Base-by-base conservation (phyloP, 2,888 invertebrate species). In the Gymnocheta viridis region DNA sequence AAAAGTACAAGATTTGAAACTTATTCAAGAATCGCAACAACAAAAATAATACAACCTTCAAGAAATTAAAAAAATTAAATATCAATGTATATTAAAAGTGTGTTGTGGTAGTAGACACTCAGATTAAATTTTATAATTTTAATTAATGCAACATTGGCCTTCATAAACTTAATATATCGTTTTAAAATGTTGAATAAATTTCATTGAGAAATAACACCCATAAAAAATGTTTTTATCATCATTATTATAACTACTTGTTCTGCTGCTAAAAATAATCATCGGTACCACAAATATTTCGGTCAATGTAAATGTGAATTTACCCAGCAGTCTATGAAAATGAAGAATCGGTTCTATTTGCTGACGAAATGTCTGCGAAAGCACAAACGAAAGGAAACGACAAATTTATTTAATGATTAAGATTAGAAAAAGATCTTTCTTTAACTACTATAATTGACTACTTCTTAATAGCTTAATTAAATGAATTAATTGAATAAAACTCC, bases 131-230 rank as follows among this genome's bases (percentile, higher is more conserved):
- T 7, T 41, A 10, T 14, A 27, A 35, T 49, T 38, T 3, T 19
- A 74, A 56, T 38, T 35, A 32, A 24, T 44, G 38, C 22, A 24
- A 5, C 78, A 32, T 62, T 24, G 9, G n/a, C 5, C 3, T 12
- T n/a, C 5, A 17, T 35, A 44, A 70, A 79, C 35, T 35, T 3
- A 79, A 32, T 22, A 32, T 44, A 72, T 24, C 19, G 10, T 29
- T 29, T 10, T 2, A 19, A 44, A 49, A 29, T 69, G 9, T 19
- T 10, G n/a, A 19, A 78, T 44, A 35, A 32, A 38, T 54, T 72
- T 54, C 44, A 12, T 44, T 29, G 66, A 74, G 74, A 67, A 73
- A 67, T 67, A 67, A 60, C 72, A 69, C 32, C 51, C 74, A 69
- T 51, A 41, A 69, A 74, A 41, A 67, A 81, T 56, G 44, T 78